A percentile compares a stretch with the other conserved stretches of the same genome.
Conservation (phyloP, 2,888 invertebrate species). For the Corythucha ciliata region DNA sequence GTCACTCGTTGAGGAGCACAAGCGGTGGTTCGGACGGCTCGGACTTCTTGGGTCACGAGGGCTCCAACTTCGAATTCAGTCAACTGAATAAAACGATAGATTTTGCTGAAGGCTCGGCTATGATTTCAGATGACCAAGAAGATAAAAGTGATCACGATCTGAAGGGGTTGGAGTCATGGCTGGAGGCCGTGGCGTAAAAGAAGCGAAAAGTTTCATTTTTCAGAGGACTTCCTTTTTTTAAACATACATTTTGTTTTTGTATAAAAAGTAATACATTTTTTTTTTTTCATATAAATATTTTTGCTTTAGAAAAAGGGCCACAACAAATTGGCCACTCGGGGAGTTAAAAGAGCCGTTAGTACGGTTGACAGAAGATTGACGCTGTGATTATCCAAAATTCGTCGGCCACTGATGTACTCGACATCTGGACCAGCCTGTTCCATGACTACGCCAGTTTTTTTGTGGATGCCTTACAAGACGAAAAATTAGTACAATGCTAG, state of each 20-base stretch:
- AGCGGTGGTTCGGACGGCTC: constrained; percentile 52
- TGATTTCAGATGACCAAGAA: constrained; percentile 26
- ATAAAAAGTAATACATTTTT: constrained; percentile 2
- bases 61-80: constrained; percentile 75
- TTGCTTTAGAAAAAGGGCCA: constrained; percentile 44
- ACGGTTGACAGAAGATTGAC: constrained; percentile 77
- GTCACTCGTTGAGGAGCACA: constrained; percentile 67
- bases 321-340: constrained; percentile 50
- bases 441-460: constrained; percentile 56
- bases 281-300: not conserved
- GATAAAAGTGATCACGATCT: constrained; percentile 15
- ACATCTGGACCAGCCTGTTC: constrained; percentile 59
- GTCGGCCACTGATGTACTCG: constrained; percentile 63
- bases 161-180: constrained; percentile 12
- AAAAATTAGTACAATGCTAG: not conserved
- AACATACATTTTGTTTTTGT: not conserved
- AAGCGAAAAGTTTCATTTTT: too few species aligned
- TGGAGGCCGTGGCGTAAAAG: constrained; percentile 8
- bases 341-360: constrained; percentile 60
- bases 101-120: constrained; percentile 30
- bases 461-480: constrained; percentile 51
- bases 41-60: constrained; percentile 60
- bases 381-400: constrained; percentile 74
- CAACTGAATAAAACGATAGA: constrained; percentile 38
- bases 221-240: too few species aligned